Evolutionary conservation across 2,113 vertebrate genomes (phyloP), one percentile per base, ranked within the genome.

Genomic region (Eubucco bourcierii): DNA sequence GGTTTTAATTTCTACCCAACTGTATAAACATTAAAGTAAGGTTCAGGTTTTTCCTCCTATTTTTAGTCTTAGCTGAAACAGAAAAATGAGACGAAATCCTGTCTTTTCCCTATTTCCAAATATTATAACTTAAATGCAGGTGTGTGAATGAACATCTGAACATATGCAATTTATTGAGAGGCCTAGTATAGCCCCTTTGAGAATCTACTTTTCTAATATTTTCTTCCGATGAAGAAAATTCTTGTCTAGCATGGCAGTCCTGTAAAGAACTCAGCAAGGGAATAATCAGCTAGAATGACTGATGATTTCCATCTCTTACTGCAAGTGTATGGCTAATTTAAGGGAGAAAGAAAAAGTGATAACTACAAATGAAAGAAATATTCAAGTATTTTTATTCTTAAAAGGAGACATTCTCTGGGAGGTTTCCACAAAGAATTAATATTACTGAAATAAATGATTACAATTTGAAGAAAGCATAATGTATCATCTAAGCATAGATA

Each of bases 1-100:
- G 81, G 34, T 80, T 95, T 94, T 78, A 82, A 93, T 95, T 95
- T 87, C 66, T 53, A 92, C 59, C 50, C 84, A 95, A 84, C 75
- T 82, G 84, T 71, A 63, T 80, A 80, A 90, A 89, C 6, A 80
- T 73, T 92, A 74, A 50, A 65, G 59, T 15, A 87, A 74, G 37
- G 84, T 47, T 82, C n/a, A 79, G 25, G 16, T 53, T 66, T 33
- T 81, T 81, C 34, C 28, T 87, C 19, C 27, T 56, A 31, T 59
- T 66, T 78, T 89, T 88, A 70, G 31, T 55, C 65, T 65, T 61
- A n/a, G 12, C 23, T 80, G 47, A 78, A 93, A 78, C 11, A 21
- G 20, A 84, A 53, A 73, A 81, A 65, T 24, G 9, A 55, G 16
- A 56, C 52, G 41, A 23, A 84, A 64, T 56, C 19, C 8, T 55